These are phyloP conservation scores for Laodelphax striatellus DNA, from an alignment of 1,140 invertebrate species.

Conservation along the genomic window DNA sequence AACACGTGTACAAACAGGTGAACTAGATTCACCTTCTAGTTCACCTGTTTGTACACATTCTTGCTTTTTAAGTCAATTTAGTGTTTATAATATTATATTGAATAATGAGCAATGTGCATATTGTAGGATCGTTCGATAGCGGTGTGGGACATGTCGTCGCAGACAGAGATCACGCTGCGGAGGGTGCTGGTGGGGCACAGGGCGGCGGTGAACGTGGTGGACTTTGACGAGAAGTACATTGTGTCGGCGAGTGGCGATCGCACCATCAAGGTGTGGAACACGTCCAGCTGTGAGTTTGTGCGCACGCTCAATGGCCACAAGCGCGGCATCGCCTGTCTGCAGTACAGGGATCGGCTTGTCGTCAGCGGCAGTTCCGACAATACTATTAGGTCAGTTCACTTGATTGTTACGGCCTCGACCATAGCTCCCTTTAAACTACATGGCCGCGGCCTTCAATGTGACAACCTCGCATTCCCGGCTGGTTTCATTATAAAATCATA, in stretches of 20 bases:
- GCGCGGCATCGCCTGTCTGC: slow-evolving; percentile 96
- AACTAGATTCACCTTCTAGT: no score
- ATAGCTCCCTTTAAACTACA: no score
- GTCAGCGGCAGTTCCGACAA: slow-evolving; percentile 99
- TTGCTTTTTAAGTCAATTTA: no score
- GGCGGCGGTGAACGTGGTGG: slow-evolving; percentile 98
- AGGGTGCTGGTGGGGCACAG: slow-evolving; percentile 94
- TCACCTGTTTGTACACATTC: no score
- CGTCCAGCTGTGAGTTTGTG: slow-evolving; percentile 97
- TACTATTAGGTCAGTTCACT: slow-evolving; percentile 85
- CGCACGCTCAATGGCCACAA: slow-evolving; percentile 97
- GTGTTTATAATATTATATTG: no score
- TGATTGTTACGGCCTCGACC: no score
- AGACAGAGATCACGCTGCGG: slow-evolving; percentile 88
- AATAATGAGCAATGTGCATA: no score
- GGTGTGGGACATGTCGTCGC: slow-evolving; percentile 99
- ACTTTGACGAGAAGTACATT: slow-evolving; percentile 99
- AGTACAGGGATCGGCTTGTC: slow-evolving; percentile 93
- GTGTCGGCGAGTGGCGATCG: slow-evolving; percentile 98
- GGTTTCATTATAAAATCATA: no score
- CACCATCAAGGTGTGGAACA: slow-evolving; percentile 99
- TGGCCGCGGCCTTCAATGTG: no score
- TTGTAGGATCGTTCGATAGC: slow-evolving; percentile 93
- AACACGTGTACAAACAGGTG: no score
- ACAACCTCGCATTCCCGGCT: no score